These are phyloP conservation scores for Epizoanthus rinbou DNA, from an alignment of 92 coral and sea anemone species.

Conservation along the genomic window DNA sequence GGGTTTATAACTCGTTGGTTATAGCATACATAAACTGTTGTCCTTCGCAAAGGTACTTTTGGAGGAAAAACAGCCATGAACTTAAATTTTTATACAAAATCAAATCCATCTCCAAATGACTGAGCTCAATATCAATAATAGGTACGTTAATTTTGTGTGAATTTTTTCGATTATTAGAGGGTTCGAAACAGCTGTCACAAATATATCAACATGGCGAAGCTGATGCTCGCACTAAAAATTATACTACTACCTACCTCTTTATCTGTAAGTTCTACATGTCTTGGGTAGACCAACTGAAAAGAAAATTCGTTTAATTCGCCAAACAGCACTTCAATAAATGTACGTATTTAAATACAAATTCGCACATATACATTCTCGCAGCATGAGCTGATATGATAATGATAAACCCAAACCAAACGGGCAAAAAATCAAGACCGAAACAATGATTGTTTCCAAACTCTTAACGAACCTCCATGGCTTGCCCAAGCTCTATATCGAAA, in stretches of 20 bases:
- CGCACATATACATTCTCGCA: no score
- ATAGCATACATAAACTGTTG: no score
- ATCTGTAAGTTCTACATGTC: constrained; percentile 86
- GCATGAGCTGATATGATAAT: no score
- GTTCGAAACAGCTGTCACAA: not conserved
- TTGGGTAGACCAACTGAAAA: constrained; percentile 86
- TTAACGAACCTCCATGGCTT: constrained; percentile 90
- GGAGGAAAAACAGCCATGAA: no score
- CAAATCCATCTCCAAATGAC: no score
- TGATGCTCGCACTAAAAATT: not conserved
- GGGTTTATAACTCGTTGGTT: no score
- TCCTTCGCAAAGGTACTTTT: no score
- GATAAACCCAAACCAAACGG: not conserved
- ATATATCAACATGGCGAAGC: not conserved
- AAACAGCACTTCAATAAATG: not conserved
- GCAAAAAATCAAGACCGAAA: constrained; percentile 7
- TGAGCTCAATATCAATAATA: no score
- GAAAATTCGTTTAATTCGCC: constrained; percentile 20
- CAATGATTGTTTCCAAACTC: not conserved
- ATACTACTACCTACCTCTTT: constrained; percentile 74
- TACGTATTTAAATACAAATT: not conserved
- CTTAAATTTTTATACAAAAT: no score
- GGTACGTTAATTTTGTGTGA: no score
- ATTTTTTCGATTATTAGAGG: no score
- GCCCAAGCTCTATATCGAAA: constrained; percentile 96